Evolutionary conservation across 2,888 invertebrate species (phyloP).

Genomic region (Acanthosepion pharaonis): DNA sequence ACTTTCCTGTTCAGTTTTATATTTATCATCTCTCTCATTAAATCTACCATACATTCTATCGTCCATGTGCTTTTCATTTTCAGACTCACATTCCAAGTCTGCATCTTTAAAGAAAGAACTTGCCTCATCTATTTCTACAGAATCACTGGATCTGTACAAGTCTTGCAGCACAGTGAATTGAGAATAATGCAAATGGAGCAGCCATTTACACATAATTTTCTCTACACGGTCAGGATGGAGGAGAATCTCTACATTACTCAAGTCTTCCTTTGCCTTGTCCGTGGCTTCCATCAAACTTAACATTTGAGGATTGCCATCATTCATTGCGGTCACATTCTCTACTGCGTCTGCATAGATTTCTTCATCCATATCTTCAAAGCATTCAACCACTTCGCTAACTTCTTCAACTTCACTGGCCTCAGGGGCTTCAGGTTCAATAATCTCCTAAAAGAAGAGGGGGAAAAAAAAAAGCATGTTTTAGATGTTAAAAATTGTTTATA

Average conservation of each 20-base stretch:
- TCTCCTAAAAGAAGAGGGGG: not conserved
- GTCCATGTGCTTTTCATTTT: not conserved
- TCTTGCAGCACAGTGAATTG: not conserved
- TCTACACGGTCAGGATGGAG: constrained; percentile 37
- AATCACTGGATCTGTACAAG: not conserved
- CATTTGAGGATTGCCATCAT: not conserved
- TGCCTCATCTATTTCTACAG: not conserved
- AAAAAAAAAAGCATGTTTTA: too few relatives aligned
- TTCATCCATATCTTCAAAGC: not conserved
- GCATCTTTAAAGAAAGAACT: not conserved
- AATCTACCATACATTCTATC: not conserved
- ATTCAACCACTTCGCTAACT: not conserved
- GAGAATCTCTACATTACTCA: not conserved
- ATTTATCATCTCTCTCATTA: not conserved
- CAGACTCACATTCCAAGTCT: not conserved
- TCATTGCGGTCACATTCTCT: not conserved
- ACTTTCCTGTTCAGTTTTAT: not conserved
- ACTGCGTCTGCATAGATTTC: not conserved
- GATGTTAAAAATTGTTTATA: too few relatives aligned
- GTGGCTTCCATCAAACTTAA: constrained; percentile 8
- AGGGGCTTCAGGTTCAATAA: not conserved
- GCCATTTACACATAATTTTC: constrained; percentile 5
- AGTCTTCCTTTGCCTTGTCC: not conserved
- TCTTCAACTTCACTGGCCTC: not conserved
- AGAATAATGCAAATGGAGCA: not conserved